Conservation (phyloP, 35 echinoderm and acorn worm species). For the Nesometra sesokonis region DNA sequence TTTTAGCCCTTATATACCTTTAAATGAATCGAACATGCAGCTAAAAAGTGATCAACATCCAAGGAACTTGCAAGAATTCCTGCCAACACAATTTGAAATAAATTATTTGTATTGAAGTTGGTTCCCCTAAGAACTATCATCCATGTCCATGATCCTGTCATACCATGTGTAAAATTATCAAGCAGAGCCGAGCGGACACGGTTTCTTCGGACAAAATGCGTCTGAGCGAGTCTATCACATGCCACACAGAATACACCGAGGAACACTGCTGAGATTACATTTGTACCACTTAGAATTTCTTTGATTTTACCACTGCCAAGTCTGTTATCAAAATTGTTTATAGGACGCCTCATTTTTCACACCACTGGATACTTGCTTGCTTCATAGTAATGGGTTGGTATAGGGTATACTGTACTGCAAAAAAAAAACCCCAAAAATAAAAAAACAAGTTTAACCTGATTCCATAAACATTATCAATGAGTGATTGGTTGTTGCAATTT, state of each 20-base stretch:
- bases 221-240: neutral
- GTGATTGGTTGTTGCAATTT: no score
- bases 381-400: no score
- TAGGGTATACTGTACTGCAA: no score
- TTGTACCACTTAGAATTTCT: neutral
- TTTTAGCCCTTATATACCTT: no score
- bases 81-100: constrained; percentile 13
- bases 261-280: neutral
- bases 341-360: neutral
- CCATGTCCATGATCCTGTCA: constrained; percentile 32
- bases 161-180: constrained; percentile 40
- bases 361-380: no score
- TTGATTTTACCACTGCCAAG: neutral
- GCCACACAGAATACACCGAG: neutral
- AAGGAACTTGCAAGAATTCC: constrained; percentile 16
- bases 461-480: no score
- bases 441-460: no score
- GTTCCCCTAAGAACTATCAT: constrained; percentile 3
- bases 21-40: constrained; percentile 24
- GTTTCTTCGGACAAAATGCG: neutral
- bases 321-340: neutral
- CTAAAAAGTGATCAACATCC: constrained; percentile 50
- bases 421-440: no score
- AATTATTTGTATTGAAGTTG: neutral
- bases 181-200: neutral